Percentiles rank a stretch among this genome's conserved stretches.
Conservation (phyloP, 2,888 invertebrate genomes). For the Eustalomyia histrio region DNA sequence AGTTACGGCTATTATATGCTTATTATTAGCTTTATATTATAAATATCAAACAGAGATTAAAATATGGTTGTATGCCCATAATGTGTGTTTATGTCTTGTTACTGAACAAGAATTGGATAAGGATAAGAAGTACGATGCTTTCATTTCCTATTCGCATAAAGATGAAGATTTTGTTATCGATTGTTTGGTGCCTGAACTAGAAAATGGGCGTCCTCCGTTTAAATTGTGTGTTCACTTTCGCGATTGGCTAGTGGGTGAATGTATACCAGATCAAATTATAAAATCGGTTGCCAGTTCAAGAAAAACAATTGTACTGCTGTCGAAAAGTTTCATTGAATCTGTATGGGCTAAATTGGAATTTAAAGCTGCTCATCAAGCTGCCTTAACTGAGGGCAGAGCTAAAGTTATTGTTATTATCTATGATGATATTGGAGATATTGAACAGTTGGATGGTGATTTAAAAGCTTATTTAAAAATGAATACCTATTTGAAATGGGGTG, state of each 20-base stretch:
- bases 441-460: conserved; percentile 84
- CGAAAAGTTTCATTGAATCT: conserved; percentile 86
- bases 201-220: conserved; percentile 83
- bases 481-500: conserved; percentile 90
- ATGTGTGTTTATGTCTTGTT: conserved; percentile 83
- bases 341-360: conserved; percentile 89
- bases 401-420: conserved; percentile 88
- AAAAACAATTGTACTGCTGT: conserved; percentile 85
- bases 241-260: conserved; percentile 87
- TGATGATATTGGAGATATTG: conserved; percentile 83
- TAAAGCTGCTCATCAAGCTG: conserved; percentile 85
- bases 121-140: conserved; percentile 85
- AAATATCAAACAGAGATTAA: conserved; percentile 83
- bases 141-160: conserved; percentile 88
- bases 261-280: conserved; percentile 86
- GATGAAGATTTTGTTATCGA: conserved; percentile 86
- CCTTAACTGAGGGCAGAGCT: conserved; percentile 83
- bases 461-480: conserved; percentile 86
- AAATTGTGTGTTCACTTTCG: conserved; percentile 86
- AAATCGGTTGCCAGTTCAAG: conserved; percentile 83
- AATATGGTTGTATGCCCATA: conserved; percentile 84
- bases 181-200: conserved; percentile 84
- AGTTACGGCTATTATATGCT: conserved; percentile 44
- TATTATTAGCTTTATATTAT: conserved; percentile 80
- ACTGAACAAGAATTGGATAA: conserved; percentile 86